phyloP scores from a whole-genome alignment of 2,888 invertebrate genomes.

The Noctua fimbriata region DNA sequence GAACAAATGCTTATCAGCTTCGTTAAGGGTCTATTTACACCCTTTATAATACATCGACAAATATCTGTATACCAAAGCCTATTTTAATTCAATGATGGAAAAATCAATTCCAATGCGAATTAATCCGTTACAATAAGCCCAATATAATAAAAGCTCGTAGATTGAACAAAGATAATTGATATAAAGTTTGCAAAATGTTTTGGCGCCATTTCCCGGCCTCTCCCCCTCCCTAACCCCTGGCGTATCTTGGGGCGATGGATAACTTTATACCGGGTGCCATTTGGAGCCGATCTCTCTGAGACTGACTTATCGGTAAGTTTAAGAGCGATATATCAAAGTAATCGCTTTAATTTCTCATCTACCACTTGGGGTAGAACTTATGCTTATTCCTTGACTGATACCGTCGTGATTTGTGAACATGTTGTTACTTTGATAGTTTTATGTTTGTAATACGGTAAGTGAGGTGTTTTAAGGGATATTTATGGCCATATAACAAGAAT shows the following conservation, averaged over 20 bases:
- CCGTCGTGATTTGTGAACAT: slow-evolving; percentile 76
- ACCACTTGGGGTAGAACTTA: slow-evolving; percentile 83
- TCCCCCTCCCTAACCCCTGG: slow-evolving; percentile 58
- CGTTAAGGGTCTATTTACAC: too few species aligned
- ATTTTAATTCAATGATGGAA: slow-evolving; percentile 12
- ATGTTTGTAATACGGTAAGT: slow-evolving; percentile 42
- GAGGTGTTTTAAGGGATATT: slow-evolving; percentile 33
- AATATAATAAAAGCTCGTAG: slow-evolving; percentile 60
- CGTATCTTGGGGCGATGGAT: slow-evolving; percentile 83
- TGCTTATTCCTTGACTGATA: slow-evolving; percentile 84
- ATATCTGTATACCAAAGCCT: not conserved
- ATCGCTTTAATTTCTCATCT: slow-evolving; percentile 90
- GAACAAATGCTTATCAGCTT: too few species aligned
- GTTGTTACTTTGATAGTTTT: slow-evolving; percentile 60
- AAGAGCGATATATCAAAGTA: slow-evolving; percentile 89
- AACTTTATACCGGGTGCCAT: slow-evolving; percentile 88
- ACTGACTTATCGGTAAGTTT: slow-evolving; percentile 90
- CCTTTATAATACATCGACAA: not conserved
- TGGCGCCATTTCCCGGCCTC: slow-evolving; percentile 68
- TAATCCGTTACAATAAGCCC: slow-evolving; percentile 53
- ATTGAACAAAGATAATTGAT: slow-evolving; percentile 66
- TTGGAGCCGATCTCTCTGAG: slow-evolving; percentile 86
- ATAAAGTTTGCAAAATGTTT: slow-evolving; percentile 71
- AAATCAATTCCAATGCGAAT: slow-evolving; percentile 41
- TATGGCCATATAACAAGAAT: slow-evolving; percentile 18